These are phyloP conservation scores for Oxytorus armatus DNA, from an alignment of 2,888 invertebrate species.

Conservation along the genomic window DNA sequence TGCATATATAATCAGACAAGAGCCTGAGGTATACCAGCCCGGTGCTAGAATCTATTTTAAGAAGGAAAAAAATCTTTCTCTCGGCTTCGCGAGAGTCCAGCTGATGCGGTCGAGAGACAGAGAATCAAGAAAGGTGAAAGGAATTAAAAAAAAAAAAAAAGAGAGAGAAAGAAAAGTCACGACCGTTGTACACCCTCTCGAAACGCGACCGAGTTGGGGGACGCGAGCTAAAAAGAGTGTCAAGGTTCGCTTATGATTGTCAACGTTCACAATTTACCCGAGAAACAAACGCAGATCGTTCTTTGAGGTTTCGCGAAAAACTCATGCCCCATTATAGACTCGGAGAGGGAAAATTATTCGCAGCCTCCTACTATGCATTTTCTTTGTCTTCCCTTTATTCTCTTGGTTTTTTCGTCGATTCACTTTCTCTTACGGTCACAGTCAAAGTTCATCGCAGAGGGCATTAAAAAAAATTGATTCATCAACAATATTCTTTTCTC, in stretches of 20 bases:
- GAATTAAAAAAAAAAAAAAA: conserved; percentile 65
- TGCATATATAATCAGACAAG: conserved; percentile 16
- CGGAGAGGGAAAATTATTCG: background rate
- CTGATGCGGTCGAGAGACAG: conserved; percentile 74
- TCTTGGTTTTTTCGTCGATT: conserved; percentile 30
- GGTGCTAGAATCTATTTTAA: conserved; percentile 80
- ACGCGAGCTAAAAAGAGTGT: conserved; percentile 73
- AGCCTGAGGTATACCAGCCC: conserved; percentile 51
- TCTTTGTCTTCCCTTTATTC: background rate
- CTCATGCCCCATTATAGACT: conserved; percentile 31
- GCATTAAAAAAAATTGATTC: conserved; percentile 4
- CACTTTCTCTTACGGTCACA: conserved; percentile 34
- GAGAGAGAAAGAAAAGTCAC: conserved; percentile 37
- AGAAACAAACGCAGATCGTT: conserved; percentile 64
- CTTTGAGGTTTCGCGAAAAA: conserved; percentile 46
- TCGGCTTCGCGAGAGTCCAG: conserved; percentile 55
- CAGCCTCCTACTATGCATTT: background rate
- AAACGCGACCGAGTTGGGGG: conserved; percentile 42
- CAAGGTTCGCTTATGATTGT: conserved; percentile 81
- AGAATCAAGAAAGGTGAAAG: conserved; percentile 73
- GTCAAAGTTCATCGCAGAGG: conserved; percentile 12
- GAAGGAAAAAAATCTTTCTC: conserved; percentile 71
- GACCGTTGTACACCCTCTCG: conserved; percentile 55
- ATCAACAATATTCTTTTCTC: background rate
- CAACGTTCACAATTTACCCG: conserved; percentile 72